Base-by-base conservation (phyloP, 2,113 vertebrate species). In the Indicator indicator region DNA sequence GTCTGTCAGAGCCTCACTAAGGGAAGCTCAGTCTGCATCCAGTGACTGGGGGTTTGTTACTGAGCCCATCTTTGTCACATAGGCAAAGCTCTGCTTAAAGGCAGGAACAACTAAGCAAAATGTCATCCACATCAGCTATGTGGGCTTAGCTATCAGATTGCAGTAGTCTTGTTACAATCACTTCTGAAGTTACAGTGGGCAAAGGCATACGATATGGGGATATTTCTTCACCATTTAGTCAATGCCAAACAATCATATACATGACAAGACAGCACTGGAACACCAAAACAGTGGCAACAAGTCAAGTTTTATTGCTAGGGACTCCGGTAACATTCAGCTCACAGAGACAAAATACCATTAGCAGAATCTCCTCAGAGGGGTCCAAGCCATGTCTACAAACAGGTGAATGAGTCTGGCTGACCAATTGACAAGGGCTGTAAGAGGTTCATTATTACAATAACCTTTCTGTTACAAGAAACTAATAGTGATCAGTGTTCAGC, bases 1-100 rank as follows among this genome's bases (percentile, higher is more conserved):
- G 95, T 86, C 54, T 94, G 83, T 95, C 74, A 93, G 77, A 96
- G 44, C 40, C 76, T 75, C 6, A 5, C 82, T 71, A 19, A 36
- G 30, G 68, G 90, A 50, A 89, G 68, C 63, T 36, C 40, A 78
- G 46, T 21, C 88, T 89, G 73, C 10, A 3, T 75, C 73, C 55
- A 73, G 10, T 62, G 74, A 72, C 40, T 16, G 3, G 20, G 63
- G 60, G 54, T 63, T 40, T 72, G 76, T 83, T 75, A 62, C 32
- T 0, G 0, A 65, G 65, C 44, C 62, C 1, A 0, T 26, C 81
- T 40, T 84, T 73, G 75, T 30, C 15, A 0, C 11, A 54, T 33
- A 33, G 60, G 60, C 42, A 32, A n/a, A 3, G 26, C 62, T 72
- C 13, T 19, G 33, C 83, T 63, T 33, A 71, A 69, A 78, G 42